These are phyloP conservation scores for Mus minutoides DNA, from an alignment of 2,797 vertebrate genomes.

Conservation along the genomic window DNA sequence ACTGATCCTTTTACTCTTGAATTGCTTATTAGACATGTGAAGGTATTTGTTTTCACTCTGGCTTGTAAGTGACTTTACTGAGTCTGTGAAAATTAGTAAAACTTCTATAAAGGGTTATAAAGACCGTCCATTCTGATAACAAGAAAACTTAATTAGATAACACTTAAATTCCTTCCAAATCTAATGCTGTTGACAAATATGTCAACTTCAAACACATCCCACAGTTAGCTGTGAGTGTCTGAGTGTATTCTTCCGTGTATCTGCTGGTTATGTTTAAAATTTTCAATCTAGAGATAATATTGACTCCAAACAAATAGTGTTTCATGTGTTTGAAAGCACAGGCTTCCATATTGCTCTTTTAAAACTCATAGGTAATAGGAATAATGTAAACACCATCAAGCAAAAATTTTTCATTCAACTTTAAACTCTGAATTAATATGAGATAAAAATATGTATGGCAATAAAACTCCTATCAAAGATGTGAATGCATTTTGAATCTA, in stretches of 20 bases:
- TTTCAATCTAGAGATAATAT: not conserved
- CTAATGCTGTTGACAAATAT: not conserved
- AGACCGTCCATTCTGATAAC: not conserved
- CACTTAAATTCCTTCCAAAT: not conserved
- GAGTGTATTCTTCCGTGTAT: not conserved
- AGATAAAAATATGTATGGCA: not conserved
- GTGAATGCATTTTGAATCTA: not conserved
- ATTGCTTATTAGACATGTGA: not conserved
- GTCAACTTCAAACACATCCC: not conserved
- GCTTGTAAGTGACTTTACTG: not conserved
- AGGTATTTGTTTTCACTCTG: not conserved
- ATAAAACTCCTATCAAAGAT: not conserved
- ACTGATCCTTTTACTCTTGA: not conserved
- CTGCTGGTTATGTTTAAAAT: not conserved
- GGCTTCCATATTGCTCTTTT: slow-evolving; percentile 7
- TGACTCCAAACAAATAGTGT: not conserved
- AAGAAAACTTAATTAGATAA: slow-evolving; percentile 7
- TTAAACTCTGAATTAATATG: not conserved
- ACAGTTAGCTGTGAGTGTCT: not conserved
- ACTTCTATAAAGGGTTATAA: not conserved
- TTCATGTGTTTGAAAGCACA: not conserved
- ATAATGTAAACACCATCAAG: not conserved
- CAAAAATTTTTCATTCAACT: not conserved
- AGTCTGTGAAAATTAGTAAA: not conserved
- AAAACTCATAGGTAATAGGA: not conserved